Evolutionary conservation across 2,888 invertebrate genomes (phyloP), one percentile per base, ranked within the genome.

Genomic region (Polydrusus pterygomalis): DNA sequence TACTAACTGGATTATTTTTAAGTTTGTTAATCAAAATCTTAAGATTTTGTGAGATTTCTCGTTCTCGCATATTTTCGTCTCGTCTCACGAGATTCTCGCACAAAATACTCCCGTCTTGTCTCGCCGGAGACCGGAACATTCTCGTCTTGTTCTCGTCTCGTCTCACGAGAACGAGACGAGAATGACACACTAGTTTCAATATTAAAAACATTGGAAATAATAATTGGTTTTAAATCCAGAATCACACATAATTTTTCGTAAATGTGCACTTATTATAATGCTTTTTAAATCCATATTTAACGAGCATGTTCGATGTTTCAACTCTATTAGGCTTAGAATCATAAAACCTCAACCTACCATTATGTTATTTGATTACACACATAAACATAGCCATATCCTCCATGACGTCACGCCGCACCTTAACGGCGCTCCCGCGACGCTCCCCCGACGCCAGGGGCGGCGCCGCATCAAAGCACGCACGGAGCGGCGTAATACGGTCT

Each of bases 381-480:
- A 60, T 38, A 60, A 60, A 38, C 40, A 30, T 11, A 38, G 45
- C 45, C 38, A 60, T 60, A 62, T 38, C 70, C 49, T 34, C 15
- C 38, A 49, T 64, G 71, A 64, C 71, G 71, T 63, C 71, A 60
- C 54, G 70, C 25, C 70, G 64, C 71, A 40, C 71, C 64, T 40
- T 64, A 10, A 11, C 20, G 64, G 63, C 71, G 71, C 64, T 60
- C 70, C 70, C 62, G 25, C 51, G 70, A 70, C 70, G n/a, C 71
- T 64, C 71, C 71, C 62, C 64, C 47, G 45, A 43, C 54, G 60
- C 54, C 64, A 63, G 45, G 71, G 64, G 64, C 64, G 63, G 40
- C 64, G 40, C 71, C 71, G 49, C 43, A 71, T 54, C 38, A 54
- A 71, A 64, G 54, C 71, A 71, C 71, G 71, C 71, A 71, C 71